Evolutionary conservation across 2,797 vertebrate genomes (phyloP), one percentile per base, ranked within the genome.

Genomic region (Bufotes viridis): DNA sequence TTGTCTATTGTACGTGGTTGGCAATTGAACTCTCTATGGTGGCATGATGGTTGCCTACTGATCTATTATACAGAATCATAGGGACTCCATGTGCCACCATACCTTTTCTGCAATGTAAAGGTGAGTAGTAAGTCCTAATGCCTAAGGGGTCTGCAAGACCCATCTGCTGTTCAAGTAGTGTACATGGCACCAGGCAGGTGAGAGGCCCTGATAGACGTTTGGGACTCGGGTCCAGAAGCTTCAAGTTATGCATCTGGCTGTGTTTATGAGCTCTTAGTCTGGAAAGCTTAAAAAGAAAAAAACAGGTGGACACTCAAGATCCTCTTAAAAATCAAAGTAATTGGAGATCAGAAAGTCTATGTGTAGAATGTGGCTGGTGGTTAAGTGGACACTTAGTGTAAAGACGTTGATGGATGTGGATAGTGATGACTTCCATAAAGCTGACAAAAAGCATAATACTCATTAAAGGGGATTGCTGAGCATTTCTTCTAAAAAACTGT

Each of bases 251-350:
- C 29, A 7, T 34, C 34, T 72, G 29, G 70, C 17, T 7, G 7
- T 20, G 20, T 42, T 8, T 8, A 20, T 49, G 29, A 49, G 29
- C 2, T 6, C 29, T 72, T 42, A 72, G 69, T 18, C 69, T 72
- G 34, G 17, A 22, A 78, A 78, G 12, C n/a, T 13, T 78, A 15
- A 55, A 55, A 55, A 55, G 49, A 74, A 42, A 42, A 51, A 78
- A 78, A 78, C 75, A 78, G 75, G 75, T 78, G 75, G 75, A 53
- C 42, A 22, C 75, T 78, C 22, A n/a, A 24, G 29, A 76, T n/a
- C 57, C 63, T 82, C 60, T 63, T 79, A 11, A 55, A 51, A 79
- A 79, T 57, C 42, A 67, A 82, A 82, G 61, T 67, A 84, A 84
- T 63, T 20, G 60, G 57, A 65, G 34, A 42, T 61, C 34, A 67